These are phyloP conservation scores for Drosophila neotestacea DNA, from an alignment of 2,888 invertebrate genomes.

Conservation along the genomic window DNA sequence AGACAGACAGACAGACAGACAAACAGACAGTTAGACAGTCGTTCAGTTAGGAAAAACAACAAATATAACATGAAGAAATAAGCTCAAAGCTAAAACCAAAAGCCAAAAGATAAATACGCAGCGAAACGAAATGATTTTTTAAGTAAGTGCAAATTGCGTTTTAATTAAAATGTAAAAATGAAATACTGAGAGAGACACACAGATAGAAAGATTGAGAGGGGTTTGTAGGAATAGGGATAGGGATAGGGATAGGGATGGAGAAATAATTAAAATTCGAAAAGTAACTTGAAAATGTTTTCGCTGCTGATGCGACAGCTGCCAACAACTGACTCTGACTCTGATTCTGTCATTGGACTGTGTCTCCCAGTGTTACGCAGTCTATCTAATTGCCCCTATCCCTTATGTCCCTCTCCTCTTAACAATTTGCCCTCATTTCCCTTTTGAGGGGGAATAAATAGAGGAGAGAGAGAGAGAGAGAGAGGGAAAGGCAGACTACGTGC, in stretches of 20 bases:
- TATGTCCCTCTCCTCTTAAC: neutral
- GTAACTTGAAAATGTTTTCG: conserved; percentile 70
- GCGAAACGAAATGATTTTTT: conserved; percentile 76
- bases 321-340: conserved; percentile 17
- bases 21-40: neutral
- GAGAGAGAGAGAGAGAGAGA: neutral
- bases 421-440: conserved; percentile 9
- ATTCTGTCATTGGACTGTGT: conserved; percentile 3
- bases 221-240: neutral
- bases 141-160: conserved; percentile 80
- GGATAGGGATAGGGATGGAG: conserved; percentile 13
- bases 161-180: conserved; percentile 80
- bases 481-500: conserved; percentile 57
- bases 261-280: conserved; percentile 79
- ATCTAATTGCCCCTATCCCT: conserved; percentile 8
- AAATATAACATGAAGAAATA: neutral
- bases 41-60: conserved; percentile 14
- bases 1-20: neutral
- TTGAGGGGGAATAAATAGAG: neutral
- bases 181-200: conserved; percentile 51
- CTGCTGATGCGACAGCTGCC: conserved; percentile 66
- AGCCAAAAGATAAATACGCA: conserved; percentile 67
- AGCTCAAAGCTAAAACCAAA: conserved; percentile 52
- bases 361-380: conserved; percentile 13
- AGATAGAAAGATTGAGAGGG: neutral